Conservation (phyloP, 2,888 invertebrate species). For the Leucophenga montana region DNA sequence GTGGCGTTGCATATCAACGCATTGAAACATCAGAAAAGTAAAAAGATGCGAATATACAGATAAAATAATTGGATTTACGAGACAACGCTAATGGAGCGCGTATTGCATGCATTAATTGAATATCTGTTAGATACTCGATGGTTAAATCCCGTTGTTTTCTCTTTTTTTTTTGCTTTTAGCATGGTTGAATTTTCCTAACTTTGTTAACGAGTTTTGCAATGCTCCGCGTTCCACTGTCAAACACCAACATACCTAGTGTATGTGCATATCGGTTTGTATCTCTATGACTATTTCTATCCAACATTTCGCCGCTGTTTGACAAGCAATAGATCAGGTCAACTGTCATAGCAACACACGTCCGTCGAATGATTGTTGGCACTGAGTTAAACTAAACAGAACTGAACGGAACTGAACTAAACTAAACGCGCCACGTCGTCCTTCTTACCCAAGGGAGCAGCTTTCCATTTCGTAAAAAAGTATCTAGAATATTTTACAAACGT, state of each 20-base stretch:
- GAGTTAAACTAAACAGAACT: too few relatives aligned
- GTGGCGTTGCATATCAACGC: background rate
- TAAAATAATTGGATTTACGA: too few relatives aligned
- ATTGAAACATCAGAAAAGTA: background rate
- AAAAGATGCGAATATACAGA: too few relatives aligned
- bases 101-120: conserved; percentile 13
- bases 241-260: too few relatives aligned
- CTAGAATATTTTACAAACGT: too few relatives aligned
- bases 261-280: too few relatives aligned
- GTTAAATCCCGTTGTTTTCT: too few relatives aligned
- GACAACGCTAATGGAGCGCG: conserved; percentile 7
- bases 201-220: background rate
- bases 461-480: too few relatives aligned
- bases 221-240: background rate
- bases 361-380: background rate
- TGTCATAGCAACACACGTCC: background rate
- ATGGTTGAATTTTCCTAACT: conserved; percentile 1
- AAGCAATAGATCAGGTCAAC: background rate
- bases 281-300: background rate
- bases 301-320: background rate
- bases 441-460: too few relatives aligned
- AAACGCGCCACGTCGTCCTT: too few relatives aligned
- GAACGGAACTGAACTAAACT: too few relatives aligned
- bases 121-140: background rate
- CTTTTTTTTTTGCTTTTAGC: too few relatives aligned